phyloP scores from a whole-genome alignment of 2,888 invertebrate genomes.

The Drosophila kambysellisi region DNA sequence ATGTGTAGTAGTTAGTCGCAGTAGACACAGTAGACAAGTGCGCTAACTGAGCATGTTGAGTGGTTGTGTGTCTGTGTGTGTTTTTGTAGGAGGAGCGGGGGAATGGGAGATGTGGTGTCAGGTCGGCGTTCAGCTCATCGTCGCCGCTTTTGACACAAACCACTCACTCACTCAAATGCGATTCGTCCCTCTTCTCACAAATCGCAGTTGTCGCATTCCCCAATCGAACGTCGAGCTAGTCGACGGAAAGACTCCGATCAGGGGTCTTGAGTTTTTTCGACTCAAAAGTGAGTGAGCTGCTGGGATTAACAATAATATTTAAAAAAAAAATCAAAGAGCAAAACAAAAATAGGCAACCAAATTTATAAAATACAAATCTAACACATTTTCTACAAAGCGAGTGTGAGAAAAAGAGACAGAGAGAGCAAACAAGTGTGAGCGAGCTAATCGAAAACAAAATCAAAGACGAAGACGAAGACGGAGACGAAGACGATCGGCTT shows the following conservation, averaged over 20 bases:
- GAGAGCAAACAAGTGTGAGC: background rate
- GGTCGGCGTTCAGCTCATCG: slow-evolving; percentile 34
- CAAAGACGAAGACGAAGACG: slow-evolving; percentile 17
- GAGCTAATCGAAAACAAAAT: slow-evolving; percentile 2
- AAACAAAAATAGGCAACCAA: slow-evolving; percentile 1
- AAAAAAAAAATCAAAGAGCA: slow-evolving; percentile 9
- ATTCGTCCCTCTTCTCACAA: slow-evolving; percentile 17
- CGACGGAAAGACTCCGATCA: slow-evolving; percentile 39
- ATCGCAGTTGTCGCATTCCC: slow-evolving; percentile 26
- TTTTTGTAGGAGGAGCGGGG: background rate
- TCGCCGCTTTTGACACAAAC: slow-evolving; percentile 47
- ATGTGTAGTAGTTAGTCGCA: slow-evolving; percentile 57
- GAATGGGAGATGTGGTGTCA: slow-evolving; percentile 10
- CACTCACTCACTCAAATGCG: slow-evolving; percentile 54
- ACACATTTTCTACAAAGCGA: slow-evolving; percentile 28
- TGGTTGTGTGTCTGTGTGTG: background rate
- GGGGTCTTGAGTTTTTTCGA: slow-evolving; percentile 39
- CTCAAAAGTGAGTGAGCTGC: slow-evolving; percentile 52
- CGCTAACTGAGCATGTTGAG: slow-evolving; percentile 11
- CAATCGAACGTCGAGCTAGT: slow-evolving; percentile 18
- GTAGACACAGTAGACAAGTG: slow-evolving; percentile 38
- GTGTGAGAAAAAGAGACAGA: slow-evolving; percentile 5
- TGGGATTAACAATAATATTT: slow-evolving; percentile 41
- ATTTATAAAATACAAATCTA: slow-evolving; percentile 15
- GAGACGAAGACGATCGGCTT: slow-evolving; percentile 46